These are phyloP conservation scores for Diaperis boleti DNA, from an alignment of 2,888 invertebrate genomes.

Conservation along the genomic window DNA sequence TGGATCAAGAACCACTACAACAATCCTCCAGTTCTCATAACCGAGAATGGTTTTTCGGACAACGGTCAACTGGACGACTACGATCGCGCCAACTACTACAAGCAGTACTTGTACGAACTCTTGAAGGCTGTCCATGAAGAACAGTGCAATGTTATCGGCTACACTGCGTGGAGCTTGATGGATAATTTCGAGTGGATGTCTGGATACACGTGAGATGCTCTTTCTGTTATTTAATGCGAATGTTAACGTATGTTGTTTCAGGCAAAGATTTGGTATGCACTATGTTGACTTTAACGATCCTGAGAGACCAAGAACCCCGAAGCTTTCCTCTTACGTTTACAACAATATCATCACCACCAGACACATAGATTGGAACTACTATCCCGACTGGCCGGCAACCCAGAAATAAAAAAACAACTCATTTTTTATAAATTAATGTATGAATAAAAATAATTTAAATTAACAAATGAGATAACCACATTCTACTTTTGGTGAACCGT, in stretches of 20 bases:
- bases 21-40: slow-evolving; percentile 70
- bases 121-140: slow-evolving; percentile 6
- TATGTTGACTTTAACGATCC: slow-evolving; percentile 75
- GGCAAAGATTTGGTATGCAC: slow-evolving; percentile 72
- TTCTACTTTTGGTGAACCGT: too few species aligned
- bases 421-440: too few species aligned
- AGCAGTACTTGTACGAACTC: slow-evolving; percentile 55
- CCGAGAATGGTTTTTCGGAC: slow-evolving; percentile 71
- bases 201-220: slow-evolving; percentile 53
- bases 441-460: too few species aligned
- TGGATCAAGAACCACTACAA: slow-evolving; percentile 63
- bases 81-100: slow-evolving; percentile 68
- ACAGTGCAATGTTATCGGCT: slow-evolving; percentile 32
- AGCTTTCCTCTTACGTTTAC: slow-evolving; percentile 55
- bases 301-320: slow-evolving; percentile 72
- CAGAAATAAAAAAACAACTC: too few species aligned
- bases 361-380: slow-evolving; percentile 24
- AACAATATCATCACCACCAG: slow-evolving; percentile 25
- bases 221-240: neutral
- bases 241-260: too few species aligned
- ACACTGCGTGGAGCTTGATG: slow-evolving; percentile 57
- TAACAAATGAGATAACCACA: too few species aligned
- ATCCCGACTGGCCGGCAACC: slow-evolving; percentile 30
- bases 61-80: slow-evolving; percentile 67
- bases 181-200: slow-evolving; percentile 67